These are phyloP conservation scores for Thymelicus lineola DNA, from an alignment of 2,888 invertebrate species.

Conservation along the genomic window DNA sequence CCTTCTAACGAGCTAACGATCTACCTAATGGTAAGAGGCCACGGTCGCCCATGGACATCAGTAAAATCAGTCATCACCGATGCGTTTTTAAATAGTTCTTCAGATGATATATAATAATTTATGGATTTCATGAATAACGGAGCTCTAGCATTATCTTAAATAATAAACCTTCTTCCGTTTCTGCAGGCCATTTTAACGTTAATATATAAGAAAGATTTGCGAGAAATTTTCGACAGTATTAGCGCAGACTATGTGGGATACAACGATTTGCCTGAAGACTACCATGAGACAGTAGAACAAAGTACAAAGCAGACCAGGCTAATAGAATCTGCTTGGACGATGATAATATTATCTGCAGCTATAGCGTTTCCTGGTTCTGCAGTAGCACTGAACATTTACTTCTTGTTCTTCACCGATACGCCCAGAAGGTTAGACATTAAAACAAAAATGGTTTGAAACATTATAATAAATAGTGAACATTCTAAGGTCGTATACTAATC, in stretches of 20 bases:
- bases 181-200: constrained; percentile 43
- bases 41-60: no score
- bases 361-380: constrained; percentile 42
- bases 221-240: constrained; percentile 42
- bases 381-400: constrained; percentile 40
- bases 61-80: no score
- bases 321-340: constrained; percentile 43
- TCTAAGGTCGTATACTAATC: no score
- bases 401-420: constrained; percentile 40
- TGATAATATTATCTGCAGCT: constrained; percentile 29
- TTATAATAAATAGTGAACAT: no score
- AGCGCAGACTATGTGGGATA: constrained; percentile 42
- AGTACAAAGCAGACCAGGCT: constrained; percentile 39
- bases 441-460: not conserved
- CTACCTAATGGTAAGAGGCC: no score
- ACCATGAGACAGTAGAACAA: constrained; percentile 36
- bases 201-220: constrained; percentile 41
- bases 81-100: no score
- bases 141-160: no score
- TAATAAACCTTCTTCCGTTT: not conserved
- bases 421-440: constrained; percentile 36
- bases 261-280: constrained; percentile 42
- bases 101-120: no score
- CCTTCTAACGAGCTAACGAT: no score
- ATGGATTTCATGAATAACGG: no score